These are phyloP conservation scores for Octodon degus DNA, from an alignment of 2,113 vertebrate genomes.

Conservation along the genomic window DNA sequence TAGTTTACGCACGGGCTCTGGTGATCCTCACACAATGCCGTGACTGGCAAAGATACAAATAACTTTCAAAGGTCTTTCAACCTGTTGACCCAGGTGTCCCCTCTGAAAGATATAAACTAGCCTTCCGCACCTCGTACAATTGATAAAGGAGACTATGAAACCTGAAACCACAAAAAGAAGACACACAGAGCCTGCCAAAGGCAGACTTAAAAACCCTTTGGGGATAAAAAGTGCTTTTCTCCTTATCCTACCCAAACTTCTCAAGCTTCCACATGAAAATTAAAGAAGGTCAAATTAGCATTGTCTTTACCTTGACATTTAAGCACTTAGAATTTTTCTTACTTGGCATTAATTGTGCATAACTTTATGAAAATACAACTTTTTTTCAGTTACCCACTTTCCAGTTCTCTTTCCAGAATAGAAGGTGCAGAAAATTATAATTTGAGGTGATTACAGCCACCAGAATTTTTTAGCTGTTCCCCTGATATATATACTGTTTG, in stretches of 20 bases:
- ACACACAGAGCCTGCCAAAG: conserved; percentile 75
- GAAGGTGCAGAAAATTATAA: conserved; percentile 7
- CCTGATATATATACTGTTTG: neutral
- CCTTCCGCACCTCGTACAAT: conserved; percentile 75
- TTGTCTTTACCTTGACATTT: conserved; percentile 71
- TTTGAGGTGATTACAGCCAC: conserved; percentile 17
- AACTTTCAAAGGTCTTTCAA: conserved; percentile 82
- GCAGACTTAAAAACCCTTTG: conserved; percentile 63
- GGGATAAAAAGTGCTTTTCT: conserved; percentile 71
- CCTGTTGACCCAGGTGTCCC: conserved; percentile 79
- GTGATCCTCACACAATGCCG: conserved; percentile 72
- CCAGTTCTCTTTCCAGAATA: conserved; percentile 24
- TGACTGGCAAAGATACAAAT: conserved; percentile 79
- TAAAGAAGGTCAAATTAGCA: conserved; percentile 69
- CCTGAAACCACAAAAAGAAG: conserved; percentile 73
- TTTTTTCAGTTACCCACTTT: conserved; percentile 23
- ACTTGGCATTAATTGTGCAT: conserved; percentile 63
- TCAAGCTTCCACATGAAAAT: conserved; percentile 59
- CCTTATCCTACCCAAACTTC: conserved; percentile 60
- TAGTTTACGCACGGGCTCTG: conserved; percentile 74
- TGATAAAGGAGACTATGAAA: conserved; percentile 81
- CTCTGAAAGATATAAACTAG: conserved; percentile 81
- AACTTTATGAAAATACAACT: conserved; percentile 58
- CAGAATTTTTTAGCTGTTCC: conserved; percentile 2
- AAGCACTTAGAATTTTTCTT: conserved; percentile 55